Base-by-base conservation (phyloP, 1,140 invertebrate species). In the Epicauta chinensis region DNA sequence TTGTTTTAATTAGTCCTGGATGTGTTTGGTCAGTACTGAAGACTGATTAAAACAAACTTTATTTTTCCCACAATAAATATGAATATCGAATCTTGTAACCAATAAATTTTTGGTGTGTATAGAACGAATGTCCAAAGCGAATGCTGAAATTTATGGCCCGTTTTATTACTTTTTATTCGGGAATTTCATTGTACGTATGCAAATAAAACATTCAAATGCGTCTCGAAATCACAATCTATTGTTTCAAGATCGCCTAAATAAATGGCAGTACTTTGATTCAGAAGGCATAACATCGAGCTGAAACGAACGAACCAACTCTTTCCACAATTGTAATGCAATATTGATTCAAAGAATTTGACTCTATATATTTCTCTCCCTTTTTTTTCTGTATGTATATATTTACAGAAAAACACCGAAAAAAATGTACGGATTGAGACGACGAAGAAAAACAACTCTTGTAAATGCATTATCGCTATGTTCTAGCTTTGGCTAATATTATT, bases 171-270 rank as follows among this genome's bases (percentile, higher is more conserved):
- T 60, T 62, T 63, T 61, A 60, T 61, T 62, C 58, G 58, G 29
- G 58, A 60, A 62, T 64, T 64, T 64, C 58, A 61, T 60, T 60
- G 62, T 60, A 62, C 55, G 58, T 62, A 64, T 64, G 62, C 62
- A 64, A 64, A 64, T 64, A 60, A 60, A 62, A 53, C 58, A 57
- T 57, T 44, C 41, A 57, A 55, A 59, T 48, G 42, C 62, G 60
- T 57, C 56, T 51, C 42, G 52, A 55, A 56, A 58, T 59, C 58
- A 58, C 54, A 48, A 63, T 59, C 63, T 63, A 63, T 65, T 65
- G 63, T 63, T 63, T 63, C 57, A 57, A 61, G 56, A 63, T 60
- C 53, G 53, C 39, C 53, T 40, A 53, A 62, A 62, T 60, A 63
- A 57, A 61, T 59, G 45, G 52, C 47, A 56, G 45, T 40, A 23